Base-by-base conservation (phyloP, 1,140 invertebrate species). In the Drosophila mauritiana region DNA sequence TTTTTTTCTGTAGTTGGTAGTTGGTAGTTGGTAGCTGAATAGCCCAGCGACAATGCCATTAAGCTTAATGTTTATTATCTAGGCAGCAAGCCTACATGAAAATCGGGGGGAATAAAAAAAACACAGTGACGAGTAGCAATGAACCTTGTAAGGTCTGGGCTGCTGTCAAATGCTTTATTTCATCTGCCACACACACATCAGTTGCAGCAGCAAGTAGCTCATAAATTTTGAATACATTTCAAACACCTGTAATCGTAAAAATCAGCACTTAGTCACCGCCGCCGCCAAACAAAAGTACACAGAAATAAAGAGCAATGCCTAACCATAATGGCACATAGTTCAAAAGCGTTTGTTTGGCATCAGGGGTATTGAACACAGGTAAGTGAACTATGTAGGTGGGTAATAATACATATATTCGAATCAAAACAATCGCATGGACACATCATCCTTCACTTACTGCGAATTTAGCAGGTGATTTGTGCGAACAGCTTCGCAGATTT, bases 81-180 rank as follows among this genome's bases (percentile, higher is more conserved):
- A 65, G 79, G 62, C 59, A 72, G 57, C 53, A 55, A 70, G 83
- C 83, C 83, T 86, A 88, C 83, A 85, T 78, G 63, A 59, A 79
- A 55, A 31, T 31, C 1, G 31, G 31, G 8, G 31, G 20, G 20
- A 3, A 0, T 0, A 22, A 22, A 10, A 6, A 31, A 31, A 10
- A 61, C 39, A 39, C 12, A 72, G 82, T 83, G 82, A 76, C 83
- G 82, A 88, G 83, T 88, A 88, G 83, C 83, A 88, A 88, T 88
- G 83, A 88, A 88, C 83, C 79, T 59, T 69, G 67, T 83, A 77
- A 88, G 83, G 83, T 88, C 83, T 88, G 65, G 82, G 82, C 82
- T 78, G 77, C 73, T 70, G 42, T 45, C 46, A 39, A 78, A 20
- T 74, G 34, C 62, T 61, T 31, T 43, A 69, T 69, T 55, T 54